phyloP scores from a whole-genome alignment of 2,797 vertebrate species.

The Neomorphus geoffroyi region DNA sequence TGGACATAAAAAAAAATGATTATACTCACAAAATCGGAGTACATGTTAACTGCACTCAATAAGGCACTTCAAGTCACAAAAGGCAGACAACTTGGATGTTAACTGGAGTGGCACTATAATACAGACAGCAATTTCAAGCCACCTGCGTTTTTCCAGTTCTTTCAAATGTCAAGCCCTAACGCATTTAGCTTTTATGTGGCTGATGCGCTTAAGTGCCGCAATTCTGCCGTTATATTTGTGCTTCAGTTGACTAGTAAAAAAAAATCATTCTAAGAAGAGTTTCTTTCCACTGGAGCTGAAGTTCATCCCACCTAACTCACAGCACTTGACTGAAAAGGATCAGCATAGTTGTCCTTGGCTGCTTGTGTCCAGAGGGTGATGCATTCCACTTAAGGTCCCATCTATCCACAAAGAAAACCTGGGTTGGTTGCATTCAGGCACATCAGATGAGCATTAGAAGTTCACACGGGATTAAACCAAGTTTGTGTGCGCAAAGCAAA shows the following conservation, averaged over 20 bases:
- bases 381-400: neutral
- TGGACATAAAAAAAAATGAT: neutral
- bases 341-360: neutral
- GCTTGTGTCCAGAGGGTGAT: neutral
- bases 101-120: neutral
- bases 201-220: conserved; percentile 23
- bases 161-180: conserved; percentile 25
- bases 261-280: neutral
- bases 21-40: neutral
- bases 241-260: neutral
- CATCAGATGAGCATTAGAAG: too few species aligned
- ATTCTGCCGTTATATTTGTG: neutral
- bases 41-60: neutral
- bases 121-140: neutral
- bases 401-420: neutral
- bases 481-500: too few species aligned
- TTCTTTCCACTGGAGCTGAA: neutral
- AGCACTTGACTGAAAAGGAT: neutral
- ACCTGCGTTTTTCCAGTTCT: neutral
- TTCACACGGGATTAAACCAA: too few species aligned
- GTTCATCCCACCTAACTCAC: neutral
- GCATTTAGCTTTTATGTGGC: conserved; percentile 1
- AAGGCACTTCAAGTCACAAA: neutral
- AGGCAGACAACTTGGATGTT: neutral
- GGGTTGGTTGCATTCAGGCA: neutral